Conservation (phyloP, 2,797 vertebrate genomes). For the Vipera ursinii region DNA sequence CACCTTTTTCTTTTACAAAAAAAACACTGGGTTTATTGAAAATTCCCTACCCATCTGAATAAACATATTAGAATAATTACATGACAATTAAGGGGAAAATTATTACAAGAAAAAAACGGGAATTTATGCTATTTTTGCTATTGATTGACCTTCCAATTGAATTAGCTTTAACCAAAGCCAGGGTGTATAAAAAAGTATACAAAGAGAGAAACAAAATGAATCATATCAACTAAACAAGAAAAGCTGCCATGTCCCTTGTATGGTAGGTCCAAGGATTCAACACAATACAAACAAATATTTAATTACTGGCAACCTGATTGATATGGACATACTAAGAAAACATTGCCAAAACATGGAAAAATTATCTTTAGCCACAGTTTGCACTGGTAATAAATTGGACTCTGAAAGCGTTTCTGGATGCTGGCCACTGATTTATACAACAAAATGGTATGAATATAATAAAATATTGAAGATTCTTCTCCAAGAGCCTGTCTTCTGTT, state of each 20-base stretch:
- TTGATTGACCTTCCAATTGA: neutral
- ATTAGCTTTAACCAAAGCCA: neutral
- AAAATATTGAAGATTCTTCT: neutral
- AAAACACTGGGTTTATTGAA: neutral
- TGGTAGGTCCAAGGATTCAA: neutral
- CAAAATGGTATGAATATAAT: neutral
- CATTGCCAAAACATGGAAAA: neutral
- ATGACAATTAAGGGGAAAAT: neutral
- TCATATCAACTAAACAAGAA: neutral
- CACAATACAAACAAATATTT: neutral
- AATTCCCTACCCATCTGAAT: neutral
- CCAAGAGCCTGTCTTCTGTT: neutral
- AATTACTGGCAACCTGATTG: neutral
- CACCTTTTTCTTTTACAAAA: too few species aligned
- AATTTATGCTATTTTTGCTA: neutral
- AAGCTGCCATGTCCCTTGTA: neutral
- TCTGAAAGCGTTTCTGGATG: neutral
- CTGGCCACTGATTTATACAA: neutral
- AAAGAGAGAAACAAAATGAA: neutral
- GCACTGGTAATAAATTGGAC: neutral
- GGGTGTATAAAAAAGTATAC: neutral
- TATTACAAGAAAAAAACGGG: neutral
- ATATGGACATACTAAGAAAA: neutral
- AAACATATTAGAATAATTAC: neutral
- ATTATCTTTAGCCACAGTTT: neutral